phyloP scores from a whole-genome alignment of 2,888 invertebrate genomes.

The Drosophila picticornis region DNA sequence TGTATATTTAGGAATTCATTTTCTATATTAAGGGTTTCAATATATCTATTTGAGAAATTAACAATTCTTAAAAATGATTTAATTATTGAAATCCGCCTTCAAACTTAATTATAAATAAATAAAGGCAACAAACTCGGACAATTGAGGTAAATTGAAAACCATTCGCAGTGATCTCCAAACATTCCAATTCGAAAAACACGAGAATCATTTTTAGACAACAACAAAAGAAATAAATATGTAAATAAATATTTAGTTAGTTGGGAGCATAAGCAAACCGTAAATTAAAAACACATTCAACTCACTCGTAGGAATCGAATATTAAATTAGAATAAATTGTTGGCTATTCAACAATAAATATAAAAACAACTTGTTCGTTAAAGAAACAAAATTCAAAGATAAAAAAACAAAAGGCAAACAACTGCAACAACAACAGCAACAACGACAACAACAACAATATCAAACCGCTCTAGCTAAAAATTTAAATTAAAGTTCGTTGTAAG shows the following conservation, averaged over 20 bases:
- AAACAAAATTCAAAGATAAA: constrained; percentile 4
- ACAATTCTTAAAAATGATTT: not conserved
- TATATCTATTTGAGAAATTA: not conserved
- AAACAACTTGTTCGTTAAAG: not conserved
- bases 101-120: not conserved
- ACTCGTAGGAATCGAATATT: not conserved
- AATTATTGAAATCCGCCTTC: not conserved
- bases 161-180: not conserved
- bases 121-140: not conserved
- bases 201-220: not conserved
- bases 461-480: constrained; percentile 23
- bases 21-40: not conserved
- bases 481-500: constrained; percentile 1
- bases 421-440: constrained; percentile 18
- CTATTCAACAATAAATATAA: not conserved
- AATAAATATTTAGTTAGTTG: not conserved
- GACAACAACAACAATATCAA: constrained; percentile 20
- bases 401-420: constrained; percentile 10
- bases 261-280: not conserved
- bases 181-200: not conserved
- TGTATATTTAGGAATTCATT: not conserved
- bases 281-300: not conserved
- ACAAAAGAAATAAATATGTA: not conserved
- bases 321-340: not conserved
- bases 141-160: not conserved